Evolutionary conservation across 2,113 vertebrate genomes (phyloP).

Genomic region (Casuarius casuarius): DNA sequence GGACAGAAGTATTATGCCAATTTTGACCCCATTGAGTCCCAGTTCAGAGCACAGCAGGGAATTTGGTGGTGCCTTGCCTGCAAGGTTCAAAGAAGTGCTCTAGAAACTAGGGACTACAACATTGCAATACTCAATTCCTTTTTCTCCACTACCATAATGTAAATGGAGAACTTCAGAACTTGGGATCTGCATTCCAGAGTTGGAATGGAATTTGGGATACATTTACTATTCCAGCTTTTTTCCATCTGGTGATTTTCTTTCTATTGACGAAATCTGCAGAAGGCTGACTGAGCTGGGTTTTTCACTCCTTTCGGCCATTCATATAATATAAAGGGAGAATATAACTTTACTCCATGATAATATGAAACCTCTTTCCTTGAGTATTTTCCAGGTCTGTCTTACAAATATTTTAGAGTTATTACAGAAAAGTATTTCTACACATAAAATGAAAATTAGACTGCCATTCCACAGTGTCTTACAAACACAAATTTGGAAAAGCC

Average conservation of each 20-base stretch:
- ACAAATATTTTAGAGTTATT: background rate
- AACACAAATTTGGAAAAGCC: background rate
- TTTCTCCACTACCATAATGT: background rate
- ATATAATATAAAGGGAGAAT: background rate
- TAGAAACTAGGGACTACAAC: background rate
- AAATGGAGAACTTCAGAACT: background rate
- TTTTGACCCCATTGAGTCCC: background rate
- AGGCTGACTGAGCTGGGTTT: background rate
- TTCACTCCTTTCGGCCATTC: background rate
- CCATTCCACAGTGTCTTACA: background rate
- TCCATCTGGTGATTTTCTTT: background rate
- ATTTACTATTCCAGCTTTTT: background rate
- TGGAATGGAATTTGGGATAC: background rate
- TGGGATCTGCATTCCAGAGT: background rate
- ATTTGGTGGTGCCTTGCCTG: background rate
- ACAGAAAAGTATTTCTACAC: background rate
- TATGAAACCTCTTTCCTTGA: background rate
- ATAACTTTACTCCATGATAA: background rate
- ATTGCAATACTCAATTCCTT: background rate
- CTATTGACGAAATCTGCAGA: background rate
- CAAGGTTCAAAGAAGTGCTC: background rate
- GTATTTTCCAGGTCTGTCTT: background rate
- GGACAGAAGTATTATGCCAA: background rate
- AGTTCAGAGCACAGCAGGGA: background rate
- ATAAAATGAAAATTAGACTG: background rate